A percentile compares a stretch with the other conserved stretches of the same genome.
Conservation (phyloP, 2,113 vertebrate genomes). For the Phyllopteryx taeniolatus region DNA sequence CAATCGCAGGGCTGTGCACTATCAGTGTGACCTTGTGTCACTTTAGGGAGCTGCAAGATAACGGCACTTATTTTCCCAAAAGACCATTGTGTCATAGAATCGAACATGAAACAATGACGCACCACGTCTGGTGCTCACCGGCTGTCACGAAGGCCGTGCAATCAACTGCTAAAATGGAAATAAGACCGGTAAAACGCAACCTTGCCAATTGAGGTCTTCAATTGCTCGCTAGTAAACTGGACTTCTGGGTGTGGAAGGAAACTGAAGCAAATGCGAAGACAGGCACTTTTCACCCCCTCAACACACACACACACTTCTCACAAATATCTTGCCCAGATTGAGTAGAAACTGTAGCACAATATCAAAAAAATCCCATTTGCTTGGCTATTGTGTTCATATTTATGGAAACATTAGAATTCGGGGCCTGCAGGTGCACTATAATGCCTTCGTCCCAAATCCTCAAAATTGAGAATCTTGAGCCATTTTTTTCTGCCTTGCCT, state of each 20-base stretch:
- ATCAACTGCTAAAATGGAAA: conserved; percentile 46
- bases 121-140: conserved; percentile 17
- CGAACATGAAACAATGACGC: conserved; percentile 17
- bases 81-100: conserved; percentile 21
- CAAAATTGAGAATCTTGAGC: conserved; percentile 40
- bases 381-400: conserved; percentile 54
- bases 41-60: conserved; percentile 3
- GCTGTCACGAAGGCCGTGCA: conserved; percentile 8
- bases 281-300: neutral
- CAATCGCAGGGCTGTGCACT: neutral
- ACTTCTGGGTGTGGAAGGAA: conserved; percentile 1
- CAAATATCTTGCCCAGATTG: conserved; percentile 33
- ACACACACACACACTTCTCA: conserved; percentile 12
- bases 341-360: conserved; percentile 25
- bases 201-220: conserved; percentile 28
- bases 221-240: conserved; percentile 35
- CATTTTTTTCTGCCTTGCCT: conserved; percentile 15
- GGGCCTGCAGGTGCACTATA: conserved; percentile 39
- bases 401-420: conserved; percentile 44
- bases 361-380: conserved; percentile 55
- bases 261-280: neutral
- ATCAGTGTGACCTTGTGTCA: neutral
- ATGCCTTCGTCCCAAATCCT: conserved; percentile 32
- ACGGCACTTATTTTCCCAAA: conserved; percentile 13
- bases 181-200: conserved; percentile 16